Evolutionary conservation across 1,140 invertebrate genomes (phyloP).

Genomic region (Drosophila santomea): DNA sequence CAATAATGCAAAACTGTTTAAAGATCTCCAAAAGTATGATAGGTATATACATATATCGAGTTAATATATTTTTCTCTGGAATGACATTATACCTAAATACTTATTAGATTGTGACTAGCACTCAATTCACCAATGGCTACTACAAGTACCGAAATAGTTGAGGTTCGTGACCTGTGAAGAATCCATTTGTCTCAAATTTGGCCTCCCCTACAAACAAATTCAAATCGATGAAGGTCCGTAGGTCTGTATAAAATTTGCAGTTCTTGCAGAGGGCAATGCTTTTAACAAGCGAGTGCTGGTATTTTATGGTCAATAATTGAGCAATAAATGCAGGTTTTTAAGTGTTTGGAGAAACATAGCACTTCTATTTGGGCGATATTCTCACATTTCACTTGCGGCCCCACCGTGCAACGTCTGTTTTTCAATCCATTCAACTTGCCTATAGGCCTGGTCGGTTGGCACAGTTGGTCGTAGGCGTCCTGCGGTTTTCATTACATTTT

Average conservation of each 20-base stretch:
- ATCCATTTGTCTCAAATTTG: not conserved
- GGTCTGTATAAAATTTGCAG: not conserved
- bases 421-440: slow-evolving; percentile 56
- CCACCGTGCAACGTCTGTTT: slow-evolving; percentile 58
- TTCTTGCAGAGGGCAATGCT: not conserved
- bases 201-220: not conserved
- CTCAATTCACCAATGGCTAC: too few species aligned
- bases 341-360: not conserved
- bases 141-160: too few species aligned
- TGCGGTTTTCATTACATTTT: slow-evolving; percentile 78
- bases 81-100: too few species aligned
- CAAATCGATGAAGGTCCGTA: not conserved
- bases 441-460: slow-evolving; percentile 56
- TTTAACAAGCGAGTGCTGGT: slow-evolving; percentile 2
- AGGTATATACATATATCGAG: too few species aligned
- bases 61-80: too few species aligned
- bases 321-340: slow-evolving; percentile 10
- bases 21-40: too few species aligned
- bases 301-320: slow-evolving; percentile 13
- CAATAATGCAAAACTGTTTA: too few species aligned
- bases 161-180: too few species aligned
- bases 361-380: not conserved
- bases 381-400: slow-evolving; percentile 1
- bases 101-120: too few species aligned
- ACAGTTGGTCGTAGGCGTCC: slow-evolving; percentile 56